Evolutionary conservation across 2,113 vertebrate genomes (phyloP).

Genomic region (Anser cygnoides): DNA sequence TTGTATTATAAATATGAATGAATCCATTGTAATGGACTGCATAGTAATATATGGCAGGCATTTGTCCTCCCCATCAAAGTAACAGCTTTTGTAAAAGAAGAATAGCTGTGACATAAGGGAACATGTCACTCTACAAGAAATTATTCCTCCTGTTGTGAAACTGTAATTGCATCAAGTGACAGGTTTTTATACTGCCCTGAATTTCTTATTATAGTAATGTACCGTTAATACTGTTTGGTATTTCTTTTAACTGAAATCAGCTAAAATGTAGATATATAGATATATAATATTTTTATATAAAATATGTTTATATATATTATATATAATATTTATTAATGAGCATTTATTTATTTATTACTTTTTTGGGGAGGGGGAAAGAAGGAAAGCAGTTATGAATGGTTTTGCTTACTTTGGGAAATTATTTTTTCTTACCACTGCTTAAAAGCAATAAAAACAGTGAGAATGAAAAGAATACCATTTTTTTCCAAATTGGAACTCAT

Average conservation of each 20-base stretch:
- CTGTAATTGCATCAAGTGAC: conserved; percentile 25
- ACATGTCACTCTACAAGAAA: conserved; percentile 55
- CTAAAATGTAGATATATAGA: neutral
- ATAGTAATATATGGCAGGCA: conserved; percentile 37
- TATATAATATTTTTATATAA: neutral
- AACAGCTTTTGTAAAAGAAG: conserved; percentile 53
- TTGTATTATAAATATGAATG: conserved; percentile 82
- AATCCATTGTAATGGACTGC: conserved; percentile 65
- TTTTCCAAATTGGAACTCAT: neutral
- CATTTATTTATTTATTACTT: conserved; percentile 1
- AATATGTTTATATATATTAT: neutral
- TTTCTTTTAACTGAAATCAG: conserved; percentile 61
- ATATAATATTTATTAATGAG: conserved; percentile 22
- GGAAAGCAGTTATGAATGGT: neutral
- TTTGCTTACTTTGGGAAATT: conserved; percentile 22
- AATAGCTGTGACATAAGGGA: conserved; percentile 59
- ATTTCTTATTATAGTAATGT: conserved; percentile 43
- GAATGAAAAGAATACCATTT: neutral
- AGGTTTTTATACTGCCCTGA: conserved; percentile 39
- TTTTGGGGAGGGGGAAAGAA: accelerated
- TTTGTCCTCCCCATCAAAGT: conserved; percentile 46
- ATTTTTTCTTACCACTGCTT: neutral
- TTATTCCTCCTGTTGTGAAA: conserved; percentile 48
- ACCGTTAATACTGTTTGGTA: conserved; percentile 45
- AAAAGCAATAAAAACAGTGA: conserved; percentile 14